Conservation (phyloP, 1,140 invertebrate genomes). For the Saxidomus purpurata region DNA sequence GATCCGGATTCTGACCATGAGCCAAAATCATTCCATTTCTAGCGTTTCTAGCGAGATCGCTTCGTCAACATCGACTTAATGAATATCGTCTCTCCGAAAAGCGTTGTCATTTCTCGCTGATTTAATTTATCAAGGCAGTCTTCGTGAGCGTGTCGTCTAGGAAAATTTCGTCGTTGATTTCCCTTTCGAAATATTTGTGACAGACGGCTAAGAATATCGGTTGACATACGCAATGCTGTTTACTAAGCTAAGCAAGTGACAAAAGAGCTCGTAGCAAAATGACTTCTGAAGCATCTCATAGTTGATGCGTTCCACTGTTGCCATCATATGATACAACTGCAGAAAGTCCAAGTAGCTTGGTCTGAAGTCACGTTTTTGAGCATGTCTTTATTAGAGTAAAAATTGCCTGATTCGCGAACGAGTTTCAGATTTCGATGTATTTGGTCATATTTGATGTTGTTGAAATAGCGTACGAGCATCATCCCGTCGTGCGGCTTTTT, state of each 20-base stretch:
- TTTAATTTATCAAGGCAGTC: constrained; percentile 28
- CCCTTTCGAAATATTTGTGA: neutral
- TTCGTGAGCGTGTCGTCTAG: neutral
- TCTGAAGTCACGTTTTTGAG: neutral
- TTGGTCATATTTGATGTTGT: neutral
- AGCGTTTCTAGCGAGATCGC: neutral
- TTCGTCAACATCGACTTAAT: neutral
- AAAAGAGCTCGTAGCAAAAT: constrained; percentile 24
- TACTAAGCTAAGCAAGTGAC: constrained; percentile 2
- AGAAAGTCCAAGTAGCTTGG: constrained; percentile 31
- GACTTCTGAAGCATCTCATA: constrained; percentile 42
- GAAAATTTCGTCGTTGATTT: constrained; percentile 5
- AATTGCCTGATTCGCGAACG: neutral
- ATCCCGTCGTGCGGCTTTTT: constrained; percentile 6
- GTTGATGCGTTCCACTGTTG: neutral
- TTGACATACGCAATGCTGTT: neutral
- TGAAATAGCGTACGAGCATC: constrained; percentile 19
- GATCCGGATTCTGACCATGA: constrained; percentile 12
- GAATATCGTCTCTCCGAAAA: constrained; percentile 9
- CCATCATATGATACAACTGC: constrained; percentile 22
- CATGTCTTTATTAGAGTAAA: neutral
- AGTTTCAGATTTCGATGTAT: neutral
- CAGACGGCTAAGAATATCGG: constrained; percentile 1
- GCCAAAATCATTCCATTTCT: constrained; percentile 17
- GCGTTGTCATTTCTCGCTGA: constrained; percentile 27